These are phyloP conservation scores for Eurytoma adleriae DNA, from an alignment of 2,888 invertebrate species.

Conservation along the genomic window DNA sequence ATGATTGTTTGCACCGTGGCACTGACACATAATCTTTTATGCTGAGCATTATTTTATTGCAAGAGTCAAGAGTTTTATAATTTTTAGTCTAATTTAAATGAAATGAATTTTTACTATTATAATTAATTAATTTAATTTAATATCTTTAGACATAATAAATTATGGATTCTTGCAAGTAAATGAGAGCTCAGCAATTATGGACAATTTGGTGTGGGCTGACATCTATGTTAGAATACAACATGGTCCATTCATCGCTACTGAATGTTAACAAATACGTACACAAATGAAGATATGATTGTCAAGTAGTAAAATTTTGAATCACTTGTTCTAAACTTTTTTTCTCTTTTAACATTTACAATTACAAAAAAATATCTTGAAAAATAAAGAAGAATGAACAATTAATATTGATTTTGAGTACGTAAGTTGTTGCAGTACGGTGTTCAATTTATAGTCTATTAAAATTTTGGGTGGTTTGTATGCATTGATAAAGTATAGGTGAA, in stretches of 20 bases:
- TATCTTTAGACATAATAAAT: neutral
- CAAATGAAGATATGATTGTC: slow-evolving; percentile 52
- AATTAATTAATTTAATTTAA: no score
- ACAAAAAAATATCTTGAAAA: slow-evolving; percentile 38
- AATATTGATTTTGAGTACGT: slow-evolving; percentile 59
- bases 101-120: neutral
- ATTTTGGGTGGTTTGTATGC: slow-evolving; percentile 67
- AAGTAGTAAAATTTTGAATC: slow-evolving; percentile 43
- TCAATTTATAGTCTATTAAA: slow-evolving; percentile 69
- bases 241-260: slow-evolving; percentile 72
- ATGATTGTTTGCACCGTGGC: slow-evolving; percentile 76
- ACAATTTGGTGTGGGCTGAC: slow-evolving; percentile 76
- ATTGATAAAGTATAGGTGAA: slow-evolving; percentile 52
- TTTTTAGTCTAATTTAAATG: neutral
- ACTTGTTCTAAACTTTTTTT: slow-evolving; percentile 38
- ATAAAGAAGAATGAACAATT: slow-evolving; percentile 27
- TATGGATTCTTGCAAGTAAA: slow-evolving; percentile 48
- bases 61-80: slow-evolving; percentile 38
- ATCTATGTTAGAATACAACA: slow-evolving; percentile 75
- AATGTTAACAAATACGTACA: slow-evolving; percentile 68
- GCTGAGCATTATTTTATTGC: slow-evolving; percentile 44
- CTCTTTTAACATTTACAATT: no score
- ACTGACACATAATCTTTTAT: slow-evolving; percentile 72
- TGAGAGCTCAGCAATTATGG: slow-evolving; percentile 63
- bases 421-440: slow-evolving; percentile 68